Percentiles rank a stretch among this genome's conserved stretches.
phyloP scores from a whole-genome alignment of 2,888 invertebrate genomes.

The Notocelia uddmanniana region DNA sequence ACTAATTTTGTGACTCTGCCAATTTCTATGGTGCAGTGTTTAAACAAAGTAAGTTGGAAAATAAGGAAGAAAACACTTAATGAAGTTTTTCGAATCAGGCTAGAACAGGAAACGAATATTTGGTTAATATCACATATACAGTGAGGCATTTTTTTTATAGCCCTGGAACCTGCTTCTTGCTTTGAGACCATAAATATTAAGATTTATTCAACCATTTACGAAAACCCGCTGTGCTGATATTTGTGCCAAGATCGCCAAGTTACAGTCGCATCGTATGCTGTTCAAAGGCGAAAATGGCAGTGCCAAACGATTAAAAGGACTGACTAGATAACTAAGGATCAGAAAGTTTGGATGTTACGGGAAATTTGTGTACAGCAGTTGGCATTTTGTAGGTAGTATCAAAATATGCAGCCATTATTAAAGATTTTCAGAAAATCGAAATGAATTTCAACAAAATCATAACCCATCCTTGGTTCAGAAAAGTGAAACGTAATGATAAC shows the following conservation, averaged over 20 bases:
- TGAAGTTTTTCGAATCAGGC: too few relatives aligned
- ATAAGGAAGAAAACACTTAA: too few relatives aligned
- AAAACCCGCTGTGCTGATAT: slow-evolving; percentile 16
- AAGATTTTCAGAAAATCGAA: not conserved
- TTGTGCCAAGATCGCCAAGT: slow-evolving; percentile 1
- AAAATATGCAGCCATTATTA: not conserved
- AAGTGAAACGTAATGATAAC: not conserved
- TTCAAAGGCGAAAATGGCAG: not conserved
- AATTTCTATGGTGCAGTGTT: too few relatives aligned
- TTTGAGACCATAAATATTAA: not conserved
- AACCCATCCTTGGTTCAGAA: not conserved
- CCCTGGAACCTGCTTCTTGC: not conserved
- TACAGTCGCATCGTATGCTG: not conserved
- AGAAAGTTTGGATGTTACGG: too few relatives aligned
- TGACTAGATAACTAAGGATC: not conserved
- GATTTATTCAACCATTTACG: not conserved
- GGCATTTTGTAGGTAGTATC: not conserved
- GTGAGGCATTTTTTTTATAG: not conserved
- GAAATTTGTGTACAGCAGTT: not conserved
- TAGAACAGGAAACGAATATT: not conserved
- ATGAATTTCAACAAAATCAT: not conserved
- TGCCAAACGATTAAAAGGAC: not conserved
- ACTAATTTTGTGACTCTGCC: too few relatives aligned
- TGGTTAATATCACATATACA: not conserved
- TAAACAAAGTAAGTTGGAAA: too few relatives aligned